Base-by-base conservation (phyloP, 1,140 invertebrate genomes). In the Pseudoatta argentina region DNA sequence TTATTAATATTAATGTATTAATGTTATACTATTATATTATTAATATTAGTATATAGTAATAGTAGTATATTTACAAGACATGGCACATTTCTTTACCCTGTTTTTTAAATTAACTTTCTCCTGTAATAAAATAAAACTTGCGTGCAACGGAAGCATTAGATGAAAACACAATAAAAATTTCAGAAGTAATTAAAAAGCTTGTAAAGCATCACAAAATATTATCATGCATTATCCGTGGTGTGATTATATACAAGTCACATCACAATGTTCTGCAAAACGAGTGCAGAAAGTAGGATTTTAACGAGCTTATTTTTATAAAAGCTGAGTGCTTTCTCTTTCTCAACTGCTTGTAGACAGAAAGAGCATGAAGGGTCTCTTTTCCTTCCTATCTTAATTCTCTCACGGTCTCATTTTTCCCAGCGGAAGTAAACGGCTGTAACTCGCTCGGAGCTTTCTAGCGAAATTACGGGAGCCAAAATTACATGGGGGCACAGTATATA, bases 281-380 rank as follows among this genome's bases (percentile, higher is more conserved):
- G 30, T 39, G 39, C 48, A 75, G 76, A 85, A 88, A 90, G 64
- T 53, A 61, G 61, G 27, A 67, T 81, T 91, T 90, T 91, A 91
- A 91, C 77, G 73, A 85, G 85, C 61, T 87, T 88, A 85, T 87
- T 91, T 91, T 88, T 83, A 73, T 51, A 78, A 76, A 71, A 75
- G 75, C 61, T 34, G 30, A 89, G 85, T 57, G 66, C 77, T 86
- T 55, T 57, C 53, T 24, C 71, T 72, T 72, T 66, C 51, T 77
- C 61, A 18, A 30, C 14, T 55, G 44, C 14, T 10, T 34, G 79
- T 2, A 44, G 8, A 24, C 30, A 72, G 34, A 44, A 21, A 16
- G 44, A 51, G 24, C 1, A 53, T n/a, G 53, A 83, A 7, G 30
- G 57, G 59, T 75, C 24, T 53, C 34, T 63, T 59, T 61, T 82